Evolutionary conservation across 2,888 invertebrate species (phyloP).

Genomic region (Folsomia candida): DNA sequence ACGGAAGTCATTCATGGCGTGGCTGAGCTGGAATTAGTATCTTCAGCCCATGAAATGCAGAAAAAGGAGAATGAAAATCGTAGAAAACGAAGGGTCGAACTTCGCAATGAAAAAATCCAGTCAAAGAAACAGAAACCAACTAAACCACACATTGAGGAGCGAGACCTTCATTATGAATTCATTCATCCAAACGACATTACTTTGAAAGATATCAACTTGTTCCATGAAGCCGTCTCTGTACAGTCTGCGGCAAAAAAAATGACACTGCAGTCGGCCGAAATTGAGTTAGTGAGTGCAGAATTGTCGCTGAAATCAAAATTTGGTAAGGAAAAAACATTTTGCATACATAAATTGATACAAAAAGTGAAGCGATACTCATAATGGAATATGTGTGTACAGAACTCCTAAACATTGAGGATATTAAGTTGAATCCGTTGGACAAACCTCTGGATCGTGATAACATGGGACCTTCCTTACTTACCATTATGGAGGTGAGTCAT

Average conservation of each 20-base stretch:
- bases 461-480: slow-evolving; percentile 13
- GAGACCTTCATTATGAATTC: slow-evolving; percentile 29
- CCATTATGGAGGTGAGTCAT: slow-evolving; percentile 21
- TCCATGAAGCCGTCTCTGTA: slow-evolving; percentile 26
- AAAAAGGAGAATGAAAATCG: slow-evolving; percentile 12
- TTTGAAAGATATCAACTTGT: slow-evolving; percentile 10
- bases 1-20: background rate
- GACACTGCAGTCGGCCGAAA: background rate
- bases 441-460: background rate
- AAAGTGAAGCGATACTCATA: background rate
- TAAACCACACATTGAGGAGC: slow-evolving; percentile 23
- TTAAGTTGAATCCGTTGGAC: background rate
- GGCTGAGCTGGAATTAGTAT: background rate
- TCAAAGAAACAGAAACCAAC: slow-evolving; percentile 1
- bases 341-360: background rate
- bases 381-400: background rate
- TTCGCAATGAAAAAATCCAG: background rate
- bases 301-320: background rate
- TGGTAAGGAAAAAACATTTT: background rate
- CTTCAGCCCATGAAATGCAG: slow-evolving; percentile 9
- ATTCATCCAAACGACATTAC: slow-evolving; percentile 31
- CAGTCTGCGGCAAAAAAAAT: slow-evolving; percentile 27
- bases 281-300: background rate
- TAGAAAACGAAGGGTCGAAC: slow-evolving; percentile 3
- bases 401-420: background rate